Evolutionary conservation across 2,888 invertebrate species (phyloP).

Genomic region (Eristalis tenax): DNA sequence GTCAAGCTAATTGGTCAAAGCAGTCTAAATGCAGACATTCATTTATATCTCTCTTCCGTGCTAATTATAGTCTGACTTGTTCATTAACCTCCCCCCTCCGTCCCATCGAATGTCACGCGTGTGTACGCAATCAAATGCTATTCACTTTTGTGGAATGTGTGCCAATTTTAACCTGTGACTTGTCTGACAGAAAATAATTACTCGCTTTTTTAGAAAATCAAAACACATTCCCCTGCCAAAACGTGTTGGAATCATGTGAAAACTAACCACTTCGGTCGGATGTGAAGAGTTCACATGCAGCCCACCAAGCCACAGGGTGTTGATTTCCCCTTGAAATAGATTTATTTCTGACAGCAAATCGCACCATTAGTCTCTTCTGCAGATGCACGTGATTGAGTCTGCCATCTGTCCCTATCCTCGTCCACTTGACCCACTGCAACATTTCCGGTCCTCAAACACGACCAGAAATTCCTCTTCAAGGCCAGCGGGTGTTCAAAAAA

Average conservation of each 20-base stretch:
- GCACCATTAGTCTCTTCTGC: background rate
- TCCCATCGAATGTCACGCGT: background rate
- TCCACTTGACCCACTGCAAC: constrained; percentile 5
- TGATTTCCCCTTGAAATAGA: constrained; percentile 12
- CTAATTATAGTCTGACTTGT: background rate
- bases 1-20: background rate
- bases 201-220: background rate
- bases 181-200: background rate
- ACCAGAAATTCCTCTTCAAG: constrained; percentile 6
- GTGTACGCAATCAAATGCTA: constrained; percentile 13
- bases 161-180: background rate
- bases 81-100: background rate
- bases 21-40: background rate
- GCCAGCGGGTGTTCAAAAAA: constrained; percentile 6
- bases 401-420: constrained; percentile 3
- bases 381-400: constrained; percentile 15
- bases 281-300: background rate
- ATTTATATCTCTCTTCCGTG: background rate
- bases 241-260: constrained; percentile 37
- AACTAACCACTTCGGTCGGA: background rate
- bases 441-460: constrained; percentile 1
- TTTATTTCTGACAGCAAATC: background rate
- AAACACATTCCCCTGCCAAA: constrained; percentile 26
- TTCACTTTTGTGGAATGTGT: constrained; percentile 5
- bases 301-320: background rate